phyloP scores from a whole-genome alignment of 2,797 vertebrate genomes.

The Petrocephalus schoutedeni region DNA sequence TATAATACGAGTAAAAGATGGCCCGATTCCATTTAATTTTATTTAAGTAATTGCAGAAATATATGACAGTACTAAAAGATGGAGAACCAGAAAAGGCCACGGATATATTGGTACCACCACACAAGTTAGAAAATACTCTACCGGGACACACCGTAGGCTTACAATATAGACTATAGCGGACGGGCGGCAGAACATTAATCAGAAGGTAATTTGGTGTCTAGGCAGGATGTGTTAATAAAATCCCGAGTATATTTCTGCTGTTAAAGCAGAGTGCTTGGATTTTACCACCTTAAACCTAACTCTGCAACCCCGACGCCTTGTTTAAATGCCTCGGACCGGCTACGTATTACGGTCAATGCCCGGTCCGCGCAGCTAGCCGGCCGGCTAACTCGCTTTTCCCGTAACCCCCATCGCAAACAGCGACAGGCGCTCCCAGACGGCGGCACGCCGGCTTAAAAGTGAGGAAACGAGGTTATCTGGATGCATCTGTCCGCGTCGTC shows the following conservation, averaged over 20 bases:
- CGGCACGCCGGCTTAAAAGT: background rate
- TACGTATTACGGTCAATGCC: background rate
- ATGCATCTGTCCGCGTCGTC: conserved; percentile 2
- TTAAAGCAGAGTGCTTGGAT: background rate
- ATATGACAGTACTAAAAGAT: background rate
- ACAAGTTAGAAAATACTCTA: background rate
- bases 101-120: background rate
- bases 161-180: background rate
- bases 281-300: background rate
- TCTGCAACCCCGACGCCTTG: background rate
- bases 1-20: background rate
- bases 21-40: background rate
- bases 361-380: background rate
- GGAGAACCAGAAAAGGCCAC: background rate
- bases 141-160: background rate
- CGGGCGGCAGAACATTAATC: background rate
- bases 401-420: background rate
- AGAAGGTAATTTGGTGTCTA: background rate
- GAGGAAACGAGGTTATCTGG: background rate
- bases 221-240: background rate
- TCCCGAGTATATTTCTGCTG: background rate
- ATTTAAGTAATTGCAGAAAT: too few relatives aligned
- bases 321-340: background rate
- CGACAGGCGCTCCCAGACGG: background rate
- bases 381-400: background rate